These are phyloP conservation scores for Halichondria panicea DNA, from an alignment of 37 sponge, comb jelly and placozoan species.

Conservation along the genomic window DNA sequence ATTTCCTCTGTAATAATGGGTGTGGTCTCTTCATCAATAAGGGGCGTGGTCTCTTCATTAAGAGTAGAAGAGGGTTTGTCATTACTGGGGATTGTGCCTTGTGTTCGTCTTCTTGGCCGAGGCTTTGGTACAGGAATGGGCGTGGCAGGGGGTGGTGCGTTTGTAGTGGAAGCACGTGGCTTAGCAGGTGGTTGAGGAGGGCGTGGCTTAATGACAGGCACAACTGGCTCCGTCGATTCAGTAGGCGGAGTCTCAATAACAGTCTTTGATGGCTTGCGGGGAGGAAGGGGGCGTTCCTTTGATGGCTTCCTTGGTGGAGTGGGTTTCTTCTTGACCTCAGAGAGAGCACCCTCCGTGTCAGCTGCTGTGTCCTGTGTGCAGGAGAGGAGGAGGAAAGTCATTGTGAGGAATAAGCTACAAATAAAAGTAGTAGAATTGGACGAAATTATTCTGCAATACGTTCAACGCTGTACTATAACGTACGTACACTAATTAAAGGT, in stretches of 20 bases:
- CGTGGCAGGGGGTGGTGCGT: neutral
- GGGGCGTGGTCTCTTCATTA: too few relatives aligned
- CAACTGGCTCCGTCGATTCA: neutral
- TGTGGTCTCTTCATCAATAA: too few relatives aligned
- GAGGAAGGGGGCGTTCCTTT: slow-evolving; percentile 1
- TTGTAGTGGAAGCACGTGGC: slow-evolving; percentile 2
- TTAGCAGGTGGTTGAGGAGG: slow-evolving; percentile 13
- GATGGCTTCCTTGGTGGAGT: slow-evolving; percentile 10
- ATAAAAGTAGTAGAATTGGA: too few relatives aligned
- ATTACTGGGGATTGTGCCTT: too few relatives aligned
- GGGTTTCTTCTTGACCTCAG: neutral
- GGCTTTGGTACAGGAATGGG: slow-evolving; percentile 13
- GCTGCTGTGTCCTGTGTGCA: too few relatives aligned
- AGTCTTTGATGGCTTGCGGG: neutral
- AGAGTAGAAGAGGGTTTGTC: too few relatives aligned
- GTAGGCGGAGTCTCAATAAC: slow-evolving; percentile 1
- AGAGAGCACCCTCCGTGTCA: neutral
- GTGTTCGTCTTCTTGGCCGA: neutral
- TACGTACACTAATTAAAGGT: too few relatives aligned
- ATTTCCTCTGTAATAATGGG: too few relatives aligned
- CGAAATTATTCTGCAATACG: too few relatives aligned
- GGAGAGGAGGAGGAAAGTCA: too few relatives aligned
- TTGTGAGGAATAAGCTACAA: too few relatives aligned
- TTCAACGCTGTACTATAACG: too few relatives aligned
- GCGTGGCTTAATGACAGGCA: neutral